phyloP scores from a whole-genome alignment of 1,140 invertebrate genomes.

The Aphidius gifuensis region DNA sequence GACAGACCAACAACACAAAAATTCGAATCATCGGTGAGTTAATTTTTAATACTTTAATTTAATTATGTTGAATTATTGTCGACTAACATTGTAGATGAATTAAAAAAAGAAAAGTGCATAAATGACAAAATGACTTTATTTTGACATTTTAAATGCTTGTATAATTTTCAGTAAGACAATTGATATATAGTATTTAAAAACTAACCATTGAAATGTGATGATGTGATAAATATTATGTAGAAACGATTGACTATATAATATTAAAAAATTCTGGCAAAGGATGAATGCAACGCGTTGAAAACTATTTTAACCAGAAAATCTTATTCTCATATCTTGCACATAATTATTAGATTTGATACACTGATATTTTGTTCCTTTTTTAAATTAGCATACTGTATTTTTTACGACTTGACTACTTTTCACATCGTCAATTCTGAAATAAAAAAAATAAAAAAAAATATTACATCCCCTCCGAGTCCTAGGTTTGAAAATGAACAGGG shows the following conservation, averaged over 20 bases:
- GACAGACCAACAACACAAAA: constrained; percentile 49
- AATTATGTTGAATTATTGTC: no score
- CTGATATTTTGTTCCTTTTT: no score
- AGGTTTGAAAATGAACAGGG: constrained; percentile 36
- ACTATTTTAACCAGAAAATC: constrained; percentile 44
- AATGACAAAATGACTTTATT: no score
- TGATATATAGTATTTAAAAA: no score
- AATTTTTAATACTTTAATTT: not conserved
- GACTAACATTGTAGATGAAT: no score
- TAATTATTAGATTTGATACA: no score
- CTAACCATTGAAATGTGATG: no score
- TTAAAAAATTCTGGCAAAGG: constrained; percentile 38
- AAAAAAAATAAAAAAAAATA: constrained; percentile 17
- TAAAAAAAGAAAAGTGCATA: no score
- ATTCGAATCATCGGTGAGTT: constrained; percentile 52
- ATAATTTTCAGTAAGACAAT: no score
- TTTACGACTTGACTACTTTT: not conserved
- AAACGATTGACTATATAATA: not conserved
- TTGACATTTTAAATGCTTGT: no score
- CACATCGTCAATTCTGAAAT: constrained; percentile 10
- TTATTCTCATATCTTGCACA: constrained; percentile 36
- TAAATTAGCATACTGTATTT: no score
- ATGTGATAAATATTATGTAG: no score
- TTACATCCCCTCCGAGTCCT: constrained; percentile 6
- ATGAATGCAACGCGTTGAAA: constrained; percentile 41